A percentile compares a stretch with the other conserved stretches of the same genome.
These are phyloP conservation scores for Nasua narica DNA, from an alignment of 2,797 vertebrate genomes.

Conservation along the genomic window DNA sequence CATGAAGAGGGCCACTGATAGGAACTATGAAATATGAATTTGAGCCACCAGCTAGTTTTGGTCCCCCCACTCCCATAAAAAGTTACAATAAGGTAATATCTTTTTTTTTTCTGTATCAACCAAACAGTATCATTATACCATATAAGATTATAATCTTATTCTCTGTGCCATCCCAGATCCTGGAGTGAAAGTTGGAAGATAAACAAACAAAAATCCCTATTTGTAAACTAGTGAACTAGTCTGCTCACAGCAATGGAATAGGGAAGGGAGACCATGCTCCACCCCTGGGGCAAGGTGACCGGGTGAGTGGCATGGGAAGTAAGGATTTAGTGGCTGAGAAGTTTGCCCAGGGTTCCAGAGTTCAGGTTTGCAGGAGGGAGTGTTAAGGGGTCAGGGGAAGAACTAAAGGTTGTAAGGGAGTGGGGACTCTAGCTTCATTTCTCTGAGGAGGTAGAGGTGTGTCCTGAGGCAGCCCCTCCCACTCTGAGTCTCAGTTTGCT, in stretches of 20 bases:
- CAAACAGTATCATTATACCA: not conserved
- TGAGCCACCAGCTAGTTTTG: not conserved
- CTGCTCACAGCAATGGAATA: no score
- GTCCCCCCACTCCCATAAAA: not conserved
- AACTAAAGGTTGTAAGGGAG: not conserved
- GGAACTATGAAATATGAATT: not conserved
- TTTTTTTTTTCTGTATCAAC: not conserved
- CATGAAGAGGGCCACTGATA: not conserved
- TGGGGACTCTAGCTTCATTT: not conserved
- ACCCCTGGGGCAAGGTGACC: not conserved
- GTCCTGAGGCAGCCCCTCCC: not conserved
- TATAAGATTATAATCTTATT: not conserved
- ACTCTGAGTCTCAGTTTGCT: not conserved
- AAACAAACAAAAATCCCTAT: not conserved
- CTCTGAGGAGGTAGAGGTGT: no score
- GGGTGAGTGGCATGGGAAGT: not conserved
- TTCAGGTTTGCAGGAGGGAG: not conserved
- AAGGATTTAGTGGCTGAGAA: not conserved
- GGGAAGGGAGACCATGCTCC: not conserved
- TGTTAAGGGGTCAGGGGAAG: accelerated
- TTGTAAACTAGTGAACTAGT: not conserved
- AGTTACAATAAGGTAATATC: not conserved
- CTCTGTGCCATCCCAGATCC: not conserved
- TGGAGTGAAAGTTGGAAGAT: not conserved
- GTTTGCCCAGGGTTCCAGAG: no score